Conservation (phyloP, 2,113 vertebrate genomes). For the Mugil cephalus region DNA sequence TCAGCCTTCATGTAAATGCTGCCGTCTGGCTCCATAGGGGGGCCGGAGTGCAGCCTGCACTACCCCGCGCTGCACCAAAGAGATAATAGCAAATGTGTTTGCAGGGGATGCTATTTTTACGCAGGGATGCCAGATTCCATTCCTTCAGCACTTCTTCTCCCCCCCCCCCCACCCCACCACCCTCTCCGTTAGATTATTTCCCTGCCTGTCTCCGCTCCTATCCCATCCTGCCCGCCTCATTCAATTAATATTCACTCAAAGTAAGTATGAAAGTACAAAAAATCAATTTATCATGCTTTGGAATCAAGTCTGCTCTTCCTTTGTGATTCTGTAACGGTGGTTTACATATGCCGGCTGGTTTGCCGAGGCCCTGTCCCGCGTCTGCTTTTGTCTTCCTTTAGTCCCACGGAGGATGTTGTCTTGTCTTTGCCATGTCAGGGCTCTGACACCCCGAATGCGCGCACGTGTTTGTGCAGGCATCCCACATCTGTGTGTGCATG, state of each 20-base stretch:
- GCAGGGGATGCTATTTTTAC: slow-evolving; percentile 81
- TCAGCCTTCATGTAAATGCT: slow-evolving; percentile 75
- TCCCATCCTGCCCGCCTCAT: slow-evolving; percentile 62
- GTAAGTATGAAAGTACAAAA: slow-evolving; percentile 76
- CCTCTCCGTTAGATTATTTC: slow-evolving; percentile 63
- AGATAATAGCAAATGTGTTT: slow-evolving; percentile 81
- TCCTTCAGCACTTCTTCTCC: slow-evolving; percentile 72
- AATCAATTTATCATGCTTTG: slow-evolving; percentile 82
- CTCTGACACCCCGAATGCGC: slow-evolving; percentile 50
- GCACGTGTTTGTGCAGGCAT: slow-evolving; percentile 59
- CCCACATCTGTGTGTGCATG: slow-evolving; percentile 44
- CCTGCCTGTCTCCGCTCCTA: slow-evolving; percentile 52
- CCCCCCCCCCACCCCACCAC: too few relatives aligned
- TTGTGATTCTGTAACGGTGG: slow-evolving; percentile 58
- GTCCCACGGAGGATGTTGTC: slow-evolving; percentile 65
- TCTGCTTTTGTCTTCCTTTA: slow-evolving; percentile 61
- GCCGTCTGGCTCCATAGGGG: slow-evolving; percentile 66
- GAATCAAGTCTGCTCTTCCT: slow-evolving; percentile 70
- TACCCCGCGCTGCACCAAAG: slow-evolving; percentile 52
- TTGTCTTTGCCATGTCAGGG: slow-evolving; percentile 65
- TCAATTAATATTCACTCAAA: slow-evolving; percentile 79
- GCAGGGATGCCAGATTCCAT: slow-evolving; percentile 69
- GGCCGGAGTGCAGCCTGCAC: slow-evolving; percentile 54
- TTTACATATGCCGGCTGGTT: slow-evolving; percentile 56
- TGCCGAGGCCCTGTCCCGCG: slow-evolving; percentile 41